Evolutionary conservation across 2,113 vertebrate species (phyloP).

Genomic region (Prunella fulvescens): DNA sequence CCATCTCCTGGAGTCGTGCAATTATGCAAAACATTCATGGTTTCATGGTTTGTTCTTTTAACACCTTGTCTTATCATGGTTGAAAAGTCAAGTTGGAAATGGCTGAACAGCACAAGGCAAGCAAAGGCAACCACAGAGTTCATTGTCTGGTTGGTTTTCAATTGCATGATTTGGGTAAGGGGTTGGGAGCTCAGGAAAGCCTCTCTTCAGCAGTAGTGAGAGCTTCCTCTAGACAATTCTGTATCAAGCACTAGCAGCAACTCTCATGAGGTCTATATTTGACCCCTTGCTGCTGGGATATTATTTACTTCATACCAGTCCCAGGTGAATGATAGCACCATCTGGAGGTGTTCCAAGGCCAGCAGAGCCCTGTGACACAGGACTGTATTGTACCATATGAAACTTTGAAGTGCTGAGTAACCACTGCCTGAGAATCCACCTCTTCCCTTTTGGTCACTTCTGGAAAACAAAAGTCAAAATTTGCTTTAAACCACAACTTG

Average conservation of each 20-base stretch:
- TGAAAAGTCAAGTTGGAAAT: neutral
- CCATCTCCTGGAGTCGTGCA: neutral
- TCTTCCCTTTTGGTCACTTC: neutral
- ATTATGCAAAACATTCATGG: neutral
- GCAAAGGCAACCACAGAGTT: neutral
- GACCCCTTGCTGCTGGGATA: neutral
- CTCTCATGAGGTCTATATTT: neutral
- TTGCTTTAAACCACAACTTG: neutral
- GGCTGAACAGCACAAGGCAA: neutral
- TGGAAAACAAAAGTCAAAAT: neutral
- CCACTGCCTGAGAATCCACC: neutral
- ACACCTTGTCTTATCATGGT: neutral
- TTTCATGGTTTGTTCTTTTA: neutral
- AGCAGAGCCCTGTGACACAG: neutral
- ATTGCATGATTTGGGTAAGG: rapidly evolving
- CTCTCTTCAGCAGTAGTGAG: neutral
- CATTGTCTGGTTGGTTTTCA: neutral
- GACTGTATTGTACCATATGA: neutral
- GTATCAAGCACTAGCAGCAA: neutral
- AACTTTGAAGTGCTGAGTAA: neutral
- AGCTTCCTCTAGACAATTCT: neutral
- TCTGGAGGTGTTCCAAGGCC: neutral
- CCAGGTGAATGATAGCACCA: neutral
- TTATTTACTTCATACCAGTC: neutral
- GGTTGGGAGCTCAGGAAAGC: neutral